Conservation (phyloP, 2,888 invertebrate genomes). For the Adelognathus sp. region DNA sequence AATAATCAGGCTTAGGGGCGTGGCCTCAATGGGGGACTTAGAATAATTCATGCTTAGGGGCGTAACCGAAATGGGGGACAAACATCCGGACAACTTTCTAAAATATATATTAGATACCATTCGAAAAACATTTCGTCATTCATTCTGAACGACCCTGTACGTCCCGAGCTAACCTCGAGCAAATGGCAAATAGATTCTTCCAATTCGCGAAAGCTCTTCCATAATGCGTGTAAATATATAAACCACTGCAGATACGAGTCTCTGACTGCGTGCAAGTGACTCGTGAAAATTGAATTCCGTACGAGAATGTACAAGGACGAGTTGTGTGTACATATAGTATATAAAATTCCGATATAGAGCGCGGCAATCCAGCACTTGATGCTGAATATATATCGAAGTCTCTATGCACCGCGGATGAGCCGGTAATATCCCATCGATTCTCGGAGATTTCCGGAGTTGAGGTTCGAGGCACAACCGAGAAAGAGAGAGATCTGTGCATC, state of each 20-base stretch:
- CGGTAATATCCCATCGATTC: slow-evolving; percentile 34
- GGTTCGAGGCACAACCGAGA: neutral
- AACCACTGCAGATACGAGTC: neutral
- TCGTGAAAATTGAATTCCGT: slow-evolving; percentile 5
- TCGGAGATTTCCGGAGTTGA: slow-evolving; percentile 15
- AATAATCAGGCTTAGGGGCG: too few species aligned
- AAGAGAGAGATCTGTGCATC: slow-evolving; percentile 3
- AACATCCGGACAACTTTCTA: too few species aligned
- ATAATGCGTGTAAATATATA: neutral
- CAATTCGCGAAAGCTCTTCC: neutral
- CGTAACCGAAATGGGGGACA: too few species aligned
- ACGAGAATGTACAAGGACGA: neutral
- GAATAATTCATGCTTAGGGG: too few species aligned
- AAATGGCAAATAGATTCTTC: too few species aligned
- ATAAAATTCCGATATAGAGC: neutral
- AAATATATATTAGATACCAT: too few species aligned
- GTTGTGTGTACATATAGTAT: neutral
- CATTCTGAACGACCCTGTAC: too few species aligned
- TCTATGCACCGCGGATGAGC: slow-evolving; percentile 17
- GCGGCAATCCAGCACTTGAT: neutral
- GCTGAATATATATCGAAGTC: slow-evolving; percentile 22
- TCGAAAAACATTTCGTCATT: too few species aligned
- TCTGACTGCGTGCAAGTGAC: neutral
- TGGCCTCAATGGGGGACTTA: too few species aligned
- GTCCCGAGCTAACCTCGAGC: too few species aligned